phyloP scores from a whole-genome alignment of 2,888 invertebrate species.

The Meiosimyza decipiens region DNA sequence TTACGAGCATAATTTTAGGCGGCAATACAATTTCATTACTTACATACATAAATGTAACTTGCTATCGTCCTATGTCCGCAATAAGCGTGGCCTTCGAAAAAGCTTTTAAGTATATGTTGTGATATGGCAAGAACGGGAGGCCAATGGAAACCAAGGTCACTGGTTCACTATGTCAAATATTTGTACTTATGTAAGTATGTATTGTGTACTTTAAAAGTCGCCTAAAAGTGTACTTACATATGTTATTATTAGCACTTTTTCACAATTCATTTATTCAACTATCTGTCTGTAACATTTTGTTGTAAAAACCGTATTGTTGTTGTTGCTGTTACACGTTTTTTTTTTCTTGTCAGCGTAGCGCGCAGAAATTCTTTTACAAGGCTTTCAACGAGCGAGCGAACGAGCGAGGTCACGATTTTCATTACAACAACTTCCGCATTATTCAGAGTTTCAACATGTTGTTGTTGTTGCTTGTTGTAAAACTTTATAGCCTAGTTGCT shows the following conservation, averaged over 20 bases:
- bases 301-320: background rate
- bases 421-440: conserved; percentile 1
- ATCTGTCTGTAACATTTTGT: background rate
- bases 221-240: background rate
- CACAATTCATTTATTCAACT: background rate
- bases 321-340: background rate
- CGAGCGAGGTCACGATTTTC: conserved; percentile 26
- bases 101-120: no score
- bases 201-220: background rate
- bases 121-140: background rate
- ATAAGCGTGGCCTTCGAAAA: conserved; percentile 8
- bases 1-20: conserved; percentile 24
- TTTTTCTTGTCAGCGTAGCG: background rate
- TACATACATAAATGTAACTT: background rate
- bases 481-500: background rate
- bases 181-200: no score
- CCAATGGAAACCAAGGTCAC: background rate
- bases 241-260: background rate
- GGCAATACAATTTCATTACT: conserved; percentile 11
- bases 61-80: background rate
- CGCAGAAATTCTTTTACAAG: background rate
- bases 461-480: background rate
- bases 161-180: background rate
- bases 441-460: conserved; percentile 1
- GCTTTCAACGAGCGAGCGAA: background rate